Evolutionary conservation across 2,888 invertebrate species (phyloP).

Genomic region (Eristalis tenax): DNA sequence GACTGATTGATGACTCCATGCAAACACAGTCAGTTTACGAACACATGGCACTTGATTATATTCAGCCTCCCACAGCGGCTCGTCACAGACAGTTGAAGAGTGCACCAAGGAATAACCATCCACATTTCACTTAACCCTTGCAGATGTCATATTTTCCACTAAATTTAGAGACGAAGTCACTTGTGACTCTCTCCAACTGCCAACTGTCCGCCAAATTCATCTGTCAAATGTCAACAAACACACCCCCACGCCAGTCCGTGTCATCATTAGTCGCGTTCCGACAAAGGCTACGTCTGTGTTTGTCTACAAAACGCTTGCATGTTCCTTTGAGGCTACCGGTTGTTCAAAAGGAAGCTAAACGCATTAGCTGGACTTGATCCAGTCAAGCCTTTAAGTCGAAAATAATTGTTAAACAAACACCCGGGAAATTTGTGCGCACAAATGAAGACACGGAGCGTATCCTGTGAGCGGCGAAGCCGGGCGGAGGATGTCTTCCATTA

Average conservation of each 20-base stretch:
- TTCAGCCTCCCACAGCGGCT: neutral
- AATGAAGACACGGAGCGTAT: neutral
- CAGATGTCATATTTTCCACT: slow-evolving; percentile 54
- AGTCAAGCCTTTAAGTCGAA: neutral
- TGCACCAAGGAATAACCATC: neutral
- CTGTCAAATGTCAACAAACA: slow-evolving; percentile 41
- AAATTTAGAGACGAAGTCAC: slow-evolving; percentile 32
- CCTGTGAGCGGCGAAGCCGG: neutral
- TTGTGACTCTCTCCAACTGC: neutral
- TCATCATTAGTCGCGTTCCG: slow-evolving; percentile 41
- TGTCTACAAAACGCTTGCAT: slow-evolving; percentile 37
- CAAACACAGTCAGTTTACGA: neutral
- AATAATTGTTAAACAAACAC: neutral
- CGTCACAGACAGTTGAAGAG: neutral
- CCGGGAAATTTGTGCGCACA: slow-evolving; percentile 5
- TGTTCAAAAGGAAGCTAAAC: neutral
- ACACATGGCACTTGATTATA: neutral
- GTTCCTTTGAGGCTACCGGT: slow-evolving; percentile 44
- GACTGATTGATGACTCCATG: no score
- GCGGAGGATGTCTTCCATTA: slow-evolving; percentile 9
- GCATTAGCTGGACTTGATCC: slow-evolving; percentile 8
- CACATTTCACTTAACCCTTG: neutral
- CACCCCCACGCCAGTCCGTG: slow-evolving; percentile 17
- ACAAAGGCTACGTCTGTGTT: slow-evolving; percentile 26
- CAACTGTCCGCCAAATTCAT: slow-evolving; percentile 27